These are phyloP conservation scores for Alligator mississippiensis DNA, from an alignment of 2,113 vertebrate genomes.

Conservation along the genomic window DNA sequence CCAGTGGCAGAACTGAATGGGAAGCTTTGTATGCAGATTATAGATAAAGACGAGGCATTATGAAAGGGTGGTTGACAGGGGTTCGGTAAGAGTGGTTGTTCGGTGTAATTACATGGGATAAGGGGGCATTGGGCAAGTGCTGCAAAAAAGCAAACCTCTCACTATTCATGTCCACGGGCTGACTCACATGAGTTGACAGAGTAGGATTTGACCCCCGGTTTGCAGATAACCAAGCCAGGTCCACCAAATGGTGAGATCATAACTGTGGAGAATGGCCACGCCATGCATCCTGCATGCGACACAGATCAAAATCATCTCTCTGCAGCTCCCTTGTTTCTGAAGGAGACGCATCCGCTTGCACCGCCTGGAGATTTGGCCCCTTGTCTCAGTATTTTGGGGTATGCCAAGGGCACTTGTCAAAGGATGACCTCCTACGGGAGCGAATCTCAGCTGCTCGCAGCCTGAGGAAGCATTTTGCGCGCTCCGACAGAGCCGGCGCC, in stretches of 20 bases:
- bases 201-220: neutral
- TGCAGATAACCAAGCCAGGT: neutral
- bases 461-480: conserved; percentile 48
- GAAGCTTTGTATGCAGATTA: neutral
- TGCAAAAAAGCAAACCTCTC: neutral
- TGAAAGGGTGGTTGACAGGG: accelerated
- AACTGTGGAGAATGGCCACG: neutral
- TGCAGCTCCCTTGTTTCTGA: neutral
- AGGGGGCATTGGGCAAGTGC: neutral
- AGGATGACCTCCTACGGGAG: neutral
- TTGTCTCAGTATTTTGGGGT: neutral
- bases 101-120: neutral
- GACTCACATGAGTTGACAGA: neutral
- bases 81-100: neutral
- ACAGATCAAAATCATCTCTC: neutral
- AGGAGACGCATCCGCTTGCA: neutral
- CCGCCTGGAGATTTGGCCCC: neutral
- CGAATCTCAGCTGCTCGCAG: conserved; percentile 57
- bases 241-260: neutral
- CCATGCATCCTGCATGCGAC: neutral
- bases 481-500: conserved; percentile 37
- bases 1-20: conserved; percentile 24
- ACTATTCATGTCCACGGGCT: too few relatives aligned
- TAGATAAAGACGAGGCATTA: neutral
- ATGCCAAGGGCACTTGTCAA: conserved; percentile 39